A percentile compares a stretch with the other conserved stretches of the same genome.
Conservation (phyloP, 2,113 vertebrate species). For the Brachyhypopomus gauderio region DNA sequence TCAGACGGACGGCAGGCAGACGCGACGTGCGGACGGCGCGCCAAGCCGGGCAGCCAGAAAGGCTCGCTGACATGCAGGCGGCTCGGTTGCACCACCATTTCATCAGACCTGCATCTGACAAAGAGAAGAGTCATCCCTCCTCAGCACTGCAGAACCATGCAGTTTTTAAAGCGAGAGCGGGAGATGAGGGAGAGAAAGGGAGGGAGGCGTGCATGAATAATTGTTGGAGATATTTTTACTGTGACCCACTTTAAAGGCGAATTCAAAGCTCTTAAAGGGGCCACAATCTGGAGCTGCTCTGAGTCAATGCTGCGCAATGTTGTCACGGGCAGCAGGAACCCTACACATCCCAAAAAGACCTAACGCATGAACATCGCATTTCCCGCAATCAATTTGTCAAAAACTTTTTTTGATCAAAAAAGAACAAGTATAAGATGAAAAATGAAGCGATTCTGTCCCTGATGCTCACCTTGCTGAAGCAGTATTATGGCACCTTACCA, state of each 20-base stretch:
- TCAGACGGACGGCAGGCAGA: neutral
- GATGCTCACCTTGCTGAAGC: neutral
- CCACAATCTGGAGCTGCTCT: slow-evolving; percentile 55
- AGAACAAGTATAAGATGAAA: neutral
- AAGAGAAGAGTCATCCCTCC: slow-evolving; percentile 56
- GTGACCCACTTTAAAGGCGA: slow-evolving; percentile 79
- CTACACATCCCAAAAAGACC: neutral
- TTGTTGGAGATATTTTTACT: slow-evolving; percentile 82
- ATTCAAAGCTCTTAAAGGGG: slow-evolving; percentile 73
- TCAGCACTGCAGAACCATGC: slow-evolving; percentile 69
- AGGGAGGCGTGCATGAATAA: slow-evolving; percentile 77
- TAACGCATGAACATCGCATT: neutral
- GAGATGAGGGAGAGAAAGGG: slow-evolving; percentile 57
- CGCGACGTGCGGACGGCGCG: slow-evolving; percentile 42
- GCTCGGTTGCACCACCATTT: slow-evolving; percentile 64
- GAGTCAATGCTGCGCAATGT: slow-evolving; percentile 23
- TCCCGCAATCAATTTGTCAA: neutral
- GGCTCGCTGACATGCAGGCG: slow-evolving; percentile 32
- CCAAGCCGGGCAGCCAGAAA: slow-evolving; percentile 45
- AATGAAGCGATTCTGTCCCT: neutral
- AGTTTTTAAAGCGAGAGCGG: slow-evolving; percentile 58
- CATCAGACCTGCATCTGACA: slow-evolving; percentile 63
- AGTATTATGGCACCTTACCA: neutral
- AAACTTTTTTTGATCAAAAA: neutral
- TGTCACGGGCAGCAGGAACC: neutral